Base-by-base conservation (phyloP, 2,888 invertebrate genomes). In the Tiliacea aurago region DNA sequence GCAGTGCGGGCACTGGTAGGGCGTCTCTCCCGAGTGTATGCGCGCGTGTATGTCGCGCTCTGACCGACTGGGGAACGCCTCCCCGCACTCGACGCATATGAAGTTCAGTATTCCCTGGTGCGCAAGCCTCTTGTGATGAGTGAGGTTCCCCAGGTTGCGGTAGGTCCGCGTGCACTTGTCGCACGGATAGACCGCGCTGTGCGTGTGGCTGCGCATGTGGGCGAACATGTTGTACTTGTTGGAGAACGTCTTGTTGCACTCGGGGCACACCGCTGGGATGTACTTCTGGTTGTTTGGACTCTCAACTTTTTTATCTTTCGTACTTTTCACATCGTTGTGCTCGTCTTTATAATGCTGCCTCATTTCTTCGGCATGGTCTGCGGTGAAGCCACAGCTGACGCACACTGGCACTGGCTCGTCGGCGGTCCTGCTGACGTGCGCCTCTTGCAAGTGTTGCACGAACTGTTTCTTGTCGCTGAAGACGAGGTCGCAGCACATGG, bases 211-310 rank as follows among this genome's bases (percentile, higher is more conserved):
- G 76, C 94, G 93, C 91, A 94, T 89, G 84, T 97, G 97, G 2
- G 91, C 87, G 20, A 93, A 85, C 95, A 94, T 93, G 89, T 95
- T 89, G 93, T 97, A 93, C 90, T 97, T 93, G 90, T 97, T 93
- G 70, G 93, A 91, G 84, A 96, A 97, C 1, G 90, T 92, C 83
- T 94, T 95, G 68, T 95, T 93, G 83, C 97, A 97, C 20, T 95
- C 93, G 0, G 94, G 92, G 72, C 97, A 97, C 6, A 92, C 91
- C 20, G 94, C 95, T 0, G 95, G 94, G 23, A 94, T 92, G 70
- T 91, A 90, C 75, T 93, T 94, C 78, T 93, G 93, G 69, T 92
- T 89, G 51, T 86, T 88, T 2, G 84, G 70, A 51, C 85, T 87
- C n/a, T 76, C 84, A 18, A 77, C 49, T 37, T 82, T 86, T 49